Percentiles rank a stretch among this genome's conserved stretches.
These are phyloP conservation scores for Lydus trimaculatus DNA, from an alignment of 2,888 invertebrate species.

Conservation along the genomic window DNA sequence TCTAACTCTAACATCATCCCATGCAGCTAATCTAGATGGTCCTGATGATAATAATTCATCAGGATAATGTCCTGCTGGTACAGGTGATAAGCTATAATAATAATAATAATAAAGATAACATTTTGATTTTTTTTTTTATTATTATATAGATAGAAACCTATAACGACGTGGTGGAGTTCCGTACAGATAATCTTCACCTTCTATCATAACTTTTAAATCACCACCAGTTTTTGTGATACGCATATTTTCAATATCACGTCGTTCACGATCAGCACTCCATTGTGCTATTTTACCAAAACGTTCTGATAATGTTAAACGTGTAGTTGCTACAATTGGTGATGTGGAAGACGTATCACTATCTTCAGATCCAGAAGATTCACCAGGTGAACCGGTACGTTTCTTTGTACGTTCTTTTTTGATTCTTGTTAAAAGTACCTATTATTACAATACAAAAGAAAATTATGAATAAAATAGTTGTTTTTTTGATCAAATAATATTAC, in stretches of 20 bases:
- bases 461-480: neutral
- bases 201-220: slow-evolving; percentile 80
- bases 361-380: slow-evolving; percentile 69
- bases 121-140: neutral
- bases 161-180: slow-evolving; percentile 66
- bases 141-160: slow-evolving; percentile 47
- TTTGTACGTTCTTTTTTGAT: slow-evolving; percentile 59
- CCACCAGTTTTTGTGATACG: slow-evolving; percentile 81
- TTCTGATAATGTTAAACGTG: slow-evolving; percentile 79
- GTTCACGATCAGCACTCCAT: slow-evolving; percentile 78
- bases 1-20: slow-evolving; percentile 89
- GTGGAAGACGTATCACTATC: slow-evolving; percentile 67
- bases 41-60: slow-evolving; percentile 78
- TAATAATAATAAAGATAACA: slow-evolving; percentile 12
- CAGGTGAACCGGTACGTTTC: slow-evolving; percentile 60
- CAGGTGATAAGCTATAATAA: slow-evolving; percentile 66
- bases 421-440: slow-evolving; percentile 54
- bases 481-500: slow-evolving; percentile 41
- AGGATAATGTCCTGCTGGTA: slow-evolving; percentile 79
- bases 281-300: slow-evolving; percentile 92
- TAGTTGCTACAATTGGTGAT: slow-evolving; percentile 69
- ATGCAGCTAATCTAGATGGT: slow-evolving; percentile 74
- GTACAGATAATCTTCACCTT: slow-evolving; percentile 65
- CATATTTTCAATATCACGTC: slow-evolving; percentile 87
- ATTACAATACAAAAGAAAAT: neutral